Percentiles rank a stretch among this genome's conserved stretches.
Evolutionary conservation across 2,797 vertebrate genomes (phyloP).

Genomic region (Liparis tanakae): DNA sequence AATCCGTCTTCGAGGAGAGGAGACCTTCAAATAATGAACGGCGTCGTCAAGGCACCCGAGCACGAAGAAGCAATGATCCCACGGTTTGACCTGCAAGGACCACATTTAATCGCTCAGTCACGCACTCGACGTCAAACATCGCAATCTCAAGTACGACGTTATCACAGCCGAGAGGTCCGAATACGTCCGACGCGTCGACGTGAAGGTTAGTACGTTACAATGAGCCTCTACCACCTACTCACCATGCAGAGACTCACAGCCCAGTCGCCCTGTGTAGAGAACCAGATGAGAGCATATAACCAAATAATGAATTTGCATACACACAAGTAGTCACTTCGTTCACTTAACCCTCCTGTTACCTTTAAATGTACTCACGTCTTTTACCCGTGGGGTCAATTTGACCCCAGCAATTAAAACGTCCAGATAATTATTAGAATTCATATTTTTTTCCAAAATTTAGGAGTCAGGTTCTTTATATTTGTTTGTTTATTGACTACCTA

Average conservation of each 20-base stretch:
- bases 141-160: not conserved
- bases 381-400: too few species aligned
- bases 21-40: constrained; percentile 88
- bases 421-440: too few species aligned
- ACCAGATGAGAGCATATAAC: not conserved
- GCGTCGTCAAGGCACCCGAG: constrained; percentile 90
- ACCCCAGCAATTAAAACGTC: too few species aligned
- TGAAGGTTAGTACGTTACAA: not conserved
- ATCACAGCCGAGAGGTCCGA: constrained; percentile 5
- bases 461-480: too few species aligned
- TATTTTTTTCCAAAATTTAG: too few species aligned
- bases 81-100: constrained; percentile 86
- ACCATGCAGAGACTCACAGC: constrained; percentile 91
- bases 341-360: too few species aligned
- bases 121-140: constrained; percentile 12
- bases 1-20: constrained; percentile 82
- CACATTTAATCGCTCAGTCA: constrained; percentile 7
- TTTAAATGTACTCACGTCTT: too few species aligned
- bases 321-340: not conserved
- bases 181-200: not conserved
- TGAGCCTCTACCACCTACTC: constrained; percentile 51
- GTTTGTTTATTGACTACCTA: too few species aligned
- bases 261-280: constrained; percentile 84
- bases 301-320: not conserved
- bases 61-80: constrained; percentile 89